Conservation (phyloP, 1,140 invertebrate species). For the Apis laboriosa region DNA sequence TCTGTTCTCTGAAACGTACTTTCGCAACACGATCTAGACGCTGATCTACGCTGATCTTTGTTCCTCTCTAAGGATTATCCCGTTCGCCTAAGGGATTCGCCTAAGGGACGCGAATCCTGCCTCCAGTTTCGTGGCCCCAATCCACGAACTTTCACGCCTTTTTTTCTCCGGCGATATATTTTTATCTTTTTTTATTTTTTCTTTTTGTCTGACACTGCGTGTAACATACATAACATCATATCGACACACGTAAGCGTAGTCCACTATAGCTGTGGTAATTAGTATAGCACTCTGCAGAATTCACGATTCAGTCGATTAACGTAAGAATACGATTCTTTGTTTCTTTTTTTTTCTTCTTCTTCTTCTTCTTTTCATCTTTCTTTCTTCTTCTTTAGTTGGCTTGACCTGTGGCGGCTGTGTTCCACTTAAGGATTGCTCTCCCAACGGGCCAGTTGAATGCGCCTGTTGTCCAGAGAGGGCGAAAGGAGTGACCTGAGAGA, state of each 20-base stretch:
- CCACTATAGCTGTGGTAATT: conserved; percentile 65
- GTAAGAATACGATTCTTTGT: conserved; percentile 34
- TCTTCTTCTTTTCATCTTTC: background rate
- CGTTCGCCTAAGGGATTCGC: background rate
- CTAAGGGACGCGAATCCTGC: background rate
- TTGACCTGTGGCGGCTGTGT: conserved; percentile 12
- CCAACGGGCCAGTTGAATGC: conserved; percentile 79
- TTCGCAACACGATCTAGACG: background rate
- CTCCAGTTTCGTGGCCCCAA: background rate
- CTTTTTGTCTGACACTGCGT: conserved; percentile 64
- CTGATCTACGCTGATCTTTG: background rate
- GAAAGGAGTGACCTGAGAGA: conserved; percentile 84
- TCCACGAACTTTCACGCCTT: conserved; percentile 6
- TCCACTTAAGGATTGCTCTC: conserved; percentile 75
- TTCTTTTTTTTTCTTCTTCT: conserved; percentile 7
- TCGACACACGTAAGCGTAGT: conserved; percentile 76
- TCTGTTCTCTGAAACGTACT: background rate
- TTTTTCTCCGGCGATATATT: background rate
- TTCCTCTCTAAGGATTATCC: background rate
- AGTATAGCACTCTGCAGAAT: conserved; percentile 64
- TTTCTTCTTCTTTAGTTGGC: background rate
- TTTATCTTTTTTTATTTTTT: conserved; percentile 17
- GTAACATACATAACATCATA: conserved; percentile 74
- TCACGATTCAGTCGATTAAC: conserved; percentile 61
- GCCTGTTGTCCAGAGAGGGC: conserved; percentile 81